Evolutionary conservation across 2,888 invertebrate species (phyloP).

Genomic region (Cephalotes varians): DNA sequence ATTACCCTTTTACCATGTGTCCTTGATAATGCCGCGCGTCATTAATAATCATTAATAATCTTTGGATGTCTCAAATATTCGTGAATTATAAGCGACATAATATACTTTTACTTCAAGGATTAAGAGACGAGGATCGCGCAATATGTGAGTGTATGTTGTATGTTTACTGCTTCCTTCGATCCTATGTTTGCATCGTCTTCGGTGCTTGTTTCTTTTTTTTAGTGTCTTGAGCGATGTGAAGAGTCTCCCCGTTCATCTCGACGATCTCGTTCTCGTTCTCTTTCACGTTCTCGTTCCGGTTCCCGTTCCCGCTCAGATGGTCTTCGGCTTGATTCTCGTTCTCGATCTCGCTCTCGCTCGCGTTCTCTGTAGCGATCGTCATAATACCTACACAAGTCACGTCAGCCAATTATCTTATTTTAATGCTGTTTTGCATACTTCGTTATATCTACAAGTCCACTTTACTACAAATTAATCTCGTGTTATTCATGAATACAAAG

Average conservation of each 20-base stretch:
- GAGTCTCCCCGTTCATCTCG: slow-evolving; percentile 88
- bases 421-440: slow-evolving; percentile 56
- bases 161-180: slow-evolving; percentile 4
- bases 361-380: slow-evolving; percentile 94
- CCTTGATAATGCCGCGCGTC: background rate
- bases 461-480: slow-evolving; percentile 25
- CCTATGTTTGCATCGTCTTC: background rate
- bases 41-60: slow-evolving; percentile 26
- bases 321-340: slow-evolving; percentile 87
- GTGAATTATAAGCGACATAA: slow-evolving; percentile 15
- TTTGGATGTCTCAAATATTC: slow-evolving; percentile 24
- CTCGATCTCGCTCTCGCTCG: slow-evolving; percentile 88
- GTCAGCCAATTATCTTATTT: slow-evolving; percentile 77
- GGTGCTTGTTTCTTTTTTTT: slow-evolving; percentile 46
- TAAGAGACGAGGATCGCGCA: slow-evolving; percentile 10
- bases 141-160: slow-evolving; percentile 1
- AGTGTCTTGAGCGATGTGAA: slow-evolving; percentile 90
- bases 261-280: slow-evolving; percentile 89
- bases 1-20: background rate
- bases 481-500: slow-evolving; percentile 25
- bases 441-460: slow-evolving; percentile 44
- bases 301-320: slow-evolving; percentile 88
- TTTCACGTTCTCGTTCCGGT: slow-evolving; percentile 89
- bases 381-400: slow-evolving; percentile 89
- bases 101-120: slow-evolving; percentile 26